A percentile compares a stretch with the other conserved stretches of the same genome.
Evolutionary conservation across 2,888 invertebrate species (phyloP).

Genomic region (Agrotis puta): DNA sequence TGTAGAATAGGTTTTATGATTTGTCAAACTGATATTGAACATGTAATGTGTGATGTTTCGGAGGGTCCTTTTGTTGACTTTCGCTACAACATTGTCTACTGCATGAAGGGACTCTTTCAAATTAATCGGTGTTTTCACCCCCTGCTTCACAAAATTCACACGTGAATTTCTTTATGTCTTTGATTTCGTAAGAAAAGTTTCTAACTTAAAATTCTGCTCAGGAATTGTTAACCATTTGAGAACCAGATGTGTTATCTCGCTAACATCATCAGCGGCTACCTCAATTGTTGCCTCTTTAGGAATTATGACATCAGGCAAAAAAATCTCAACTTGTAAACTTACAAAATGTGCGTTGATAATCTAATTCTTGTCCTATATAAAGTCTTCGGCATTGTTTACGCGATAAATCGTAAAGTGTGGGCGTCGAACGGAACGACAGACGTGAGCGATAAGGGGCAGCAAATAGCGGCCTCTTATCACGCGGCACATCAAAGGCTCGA

Average conservation of each 20-base stretch:
- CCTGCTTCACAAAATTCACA: conserved; percentile 56
- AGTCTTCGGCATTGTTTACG: conserved; percentile 67
- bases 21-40: conserved; percentile 78
- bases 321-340: conserved; percentile 46
- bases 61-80: conserved; percentile 64
- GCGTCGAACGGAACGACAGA: conserved; percentile 71
- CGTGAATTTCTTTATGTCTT: conserved; percentile 17
- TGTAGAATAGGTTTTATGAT: conserved; percentile 80
- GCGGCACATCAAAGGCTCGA: conserved; percentile 76
- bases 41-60: conserved; percentile 65
- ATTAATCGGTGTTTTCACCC: conserved; percentile 16
- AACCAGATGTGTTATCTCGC: conserved; percentile 40
- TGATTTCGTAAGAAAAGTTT: background rate
- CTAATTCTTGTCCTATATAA: conserved; percentile 65
- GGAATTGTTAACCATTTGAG: conserved; percentile 36
- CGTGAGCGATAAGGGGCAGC: conserved; percentile 74
- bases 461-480: conserved; percentile 75
- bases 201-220: conserved; percentile 37
- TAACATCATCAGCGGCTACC: conserved; percentile 51
- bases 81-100: conserved; percentile 59
- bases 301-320: conserved; percentile 43
- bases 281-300: conserved; percentile 53
- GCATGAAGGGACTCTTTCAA: conserved; percentile 47
- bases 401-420: conserved; percentile 66
- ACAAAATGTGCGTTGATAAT: conserved; percentile 58